Percentiles rank a stretch among this genome's conserved stretches.
Evolutionary conservation across 2,888 invertebrate species (phyloP).

Genomic region (Cataglyphis cursor): DNA sequence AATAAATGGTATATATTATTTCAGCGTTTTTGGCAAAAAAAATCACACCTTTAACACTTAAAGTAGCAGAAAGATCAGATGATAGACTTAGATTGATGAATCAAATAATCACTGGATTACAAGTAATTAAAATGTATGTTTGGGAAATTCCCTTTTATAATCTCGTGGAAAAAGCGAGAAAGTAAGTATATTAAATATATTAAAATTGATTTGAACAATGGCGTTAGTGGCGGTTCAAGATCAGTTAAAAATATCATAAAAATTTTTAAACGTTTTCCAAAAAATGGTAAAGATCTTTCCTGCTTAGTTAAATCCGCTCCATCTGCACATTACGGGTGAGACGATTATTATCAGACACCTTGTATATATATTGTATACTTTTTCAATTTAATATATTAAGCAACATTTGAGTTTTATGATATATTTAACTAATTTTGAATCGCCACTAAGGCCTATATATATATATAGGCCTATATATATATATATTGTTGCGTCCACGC

Average conservation of each 20-base stretch:
- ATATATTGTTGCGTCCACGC: too few relatives aligned
- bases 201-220: neutral
- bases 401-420: too few relatives aligned
- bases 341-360: too few relatives aligned
- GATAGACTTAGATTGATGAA: constrained; percentile 95
- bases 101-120: constrained; percentile 94
- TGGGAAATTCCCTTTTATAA: constrained; percentile 94
- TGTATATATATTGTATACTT: too few relatives aligned
- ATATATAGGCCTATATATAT: too few relatives aligned
- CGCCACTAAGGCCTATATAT: too few relatives aligned
- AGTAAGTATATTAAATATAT: constrained; percentile 80
- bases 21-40: constrained; percentile 78
- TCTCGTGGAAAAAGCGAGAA: constrained; percentile 88
- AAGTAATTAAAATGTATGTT: constrained; percentile 96
- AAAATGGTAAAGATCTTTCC: too few relatives aligned
- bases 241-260: neutral
- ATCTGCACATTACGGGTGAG: too few relatives aligned
- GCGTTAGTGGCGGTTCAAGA: neutral
- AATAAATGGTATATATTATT: neutral
- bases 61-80: constrained; percentile 94
- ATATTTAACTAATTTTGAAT: too few relatives aligned
- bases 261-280: too few relatives aligned
- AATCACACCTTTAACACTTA: constrained; percentile 88
- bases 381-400: too few relatives aligned
- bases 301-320: too few relatives aligned